Evolutionary conservation across 30 jellyfish, hydroid and myxozoan species (phyloP).

Genomic region (Cassiopea andromeda): DNA sequence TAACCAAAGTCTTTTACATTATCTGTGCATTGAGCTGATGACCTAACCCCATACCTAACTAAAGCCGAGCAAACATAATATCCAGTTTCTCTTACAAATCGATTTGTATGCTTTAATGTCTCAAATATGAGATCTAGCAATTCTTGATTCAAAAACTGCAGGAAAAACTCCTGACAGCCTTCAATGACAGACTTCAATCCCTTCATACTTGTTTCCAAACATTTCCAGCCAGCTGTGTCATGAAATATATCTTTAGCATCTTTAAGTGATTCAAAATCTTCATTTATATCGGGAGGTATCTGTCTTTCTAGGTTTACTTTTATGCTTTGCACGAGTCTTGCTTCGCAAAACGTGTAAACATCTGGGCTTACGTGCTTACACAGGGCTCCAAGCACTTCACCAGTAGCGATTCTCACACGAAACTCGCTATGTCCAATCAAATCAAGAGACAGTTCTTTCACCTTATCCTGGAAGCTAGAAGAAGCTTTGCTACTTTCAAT

Average conservation of each 20-base stretch:
- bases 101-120: conserved; percentile 86
- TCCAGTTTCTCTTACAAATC: conserved; percentile 98
- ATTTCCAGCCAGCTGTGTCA: conserved; percentile 99
- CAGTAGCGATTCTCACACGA: conserved; percentile 95
- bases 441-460: conserved; percentile 40
- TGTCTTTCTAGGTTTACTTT: conserved; percentile 83
- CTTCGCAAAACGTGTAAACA: conserved; percentile 69
- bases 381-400: conserved; percentile 89
- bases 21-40: conserved; percentile 54
- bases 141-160: conserved; percentile 67
- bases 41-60: conserved; percentile 85
- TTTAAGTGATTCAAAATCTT: conserved; percentile 26
- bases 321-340: conserved; percentile 73
- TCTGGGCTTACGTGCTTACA: conserved; percentile 74
- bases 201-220: conserved; percentile 97
- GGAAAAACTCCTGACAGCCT: conserved; percentile 85
- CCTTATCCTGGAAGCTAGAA: conserved; percentile 13
- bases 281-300: conserved; percentile 60
- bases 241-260: conserved; percentile 93
- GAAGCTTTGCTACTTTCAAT: conserved; percentile 40
- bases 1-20: conserved; percentile 76
- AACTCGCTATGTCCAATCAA: conserved; percentile 80
- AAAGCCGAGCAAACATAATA: conserved; percentile 93
- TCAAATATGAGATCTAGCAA: conserved; percentile 85
- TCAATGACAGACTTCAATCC: conserved; percentile 90